Conservation (phyloP, 2,888 invertebrate species). For the Scaptomyza caliginosa region DNA sequence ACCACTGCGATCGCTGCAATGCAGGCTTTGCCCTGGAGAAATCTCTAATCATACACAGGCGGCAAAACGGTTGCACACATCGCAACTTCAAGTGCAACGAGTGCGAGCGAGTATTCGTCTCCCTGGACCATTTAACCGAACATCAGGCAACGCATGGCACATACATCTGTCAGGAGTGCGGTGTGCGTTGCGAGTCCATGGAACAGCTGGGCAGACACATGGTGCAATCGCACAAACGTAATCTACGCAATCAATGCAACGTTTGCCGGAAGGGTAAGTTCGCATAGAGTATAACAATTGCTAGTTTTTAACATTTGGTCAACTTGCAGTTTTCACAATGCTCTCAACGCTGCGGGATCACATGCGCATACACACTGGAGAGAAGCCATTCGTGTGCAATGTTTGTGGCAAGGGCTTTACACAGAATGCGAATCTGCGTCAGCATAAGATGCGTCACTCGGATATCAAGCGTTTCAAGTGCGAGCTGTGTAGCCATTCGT, state of each 20-base stretch:
- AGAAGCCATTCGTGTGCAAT: constrained; percentile 86
- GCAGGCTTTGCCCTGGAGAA: constrained; percentile 81
- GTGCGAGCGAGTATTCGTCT: constrained; percentile 85
- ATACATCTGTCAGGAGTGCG: constrained; percentile 82
- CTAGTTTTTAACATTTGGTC: neutral
- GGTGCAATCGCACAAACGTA: constrained; percentile 83
- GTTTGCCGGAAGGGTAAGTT: constrained; percentile 79
- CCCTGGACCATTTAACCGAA: constrained; percentile 85
- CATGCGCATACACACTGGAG: constrained; percentile 86
- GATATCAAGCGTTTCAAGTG: constrained; percentile 84
- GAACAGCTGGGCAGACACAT: constrained; percentile 85
- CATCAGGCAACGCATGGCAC: constrained; percentile 83
- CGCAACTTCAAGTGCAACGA: constrained; percentile 84
- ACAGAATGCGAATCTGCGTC: constrained; percentile 86
- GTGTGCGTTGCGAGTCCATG: constrained; percentile 83
- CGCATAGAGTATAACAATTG: neutral
- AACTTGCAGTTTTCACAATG: constrained; percentile 84
- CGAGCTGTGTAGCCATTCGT: constrained; percentile 84
- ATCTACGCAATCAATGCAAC: constrained; percentile 85
- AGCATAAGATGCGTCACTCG: constrained; percentile 86
- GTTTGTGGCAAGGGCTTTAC: constrained; percentile 86
- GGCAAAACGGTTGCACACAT: constrained; percentile 84
- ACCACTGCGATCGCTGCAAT: constrained; percentile 80
- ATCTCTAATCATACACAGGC: constrained; percentile 79
- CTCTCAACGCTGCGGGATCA: constrained; percentile 86